These are phyloP conservation scores for Sminthurinus aureus DNA, from an alignment of 2,888 invertebrate species.

Conservation along the genomic window DNA sequence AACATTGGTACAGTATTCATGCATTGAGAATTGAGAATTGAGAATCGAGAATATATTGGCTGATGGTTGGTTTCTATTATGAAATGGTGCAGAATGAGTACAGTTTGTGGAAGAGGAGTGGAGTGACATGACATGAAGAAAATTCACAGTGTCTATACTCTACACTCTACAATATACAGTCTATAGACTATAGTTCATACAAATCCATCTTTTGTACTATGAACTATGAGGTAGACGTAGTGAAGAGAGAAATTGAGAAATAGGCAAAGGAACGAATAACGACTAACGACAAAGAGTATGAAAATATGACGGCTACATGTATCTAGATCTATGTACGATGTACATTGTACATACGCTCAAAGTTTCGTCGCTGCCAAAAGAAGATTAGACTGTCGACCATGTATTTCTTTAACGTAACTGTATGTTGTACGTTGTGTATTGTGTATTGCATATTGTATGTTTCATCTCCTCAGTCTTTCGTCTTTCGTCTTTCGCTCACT, in stretches of 20 bases:
- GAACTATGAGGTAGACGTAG: background rate
- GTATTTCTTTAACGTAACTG: too few species aligned
- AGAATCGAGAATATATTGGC: too few species aligned
- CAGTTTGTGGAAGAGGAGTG: background rate
- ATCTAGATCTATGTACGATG: too few species aligned
- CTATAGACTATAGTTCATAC: too few species aligned
- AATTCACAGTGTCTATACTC: background rate
- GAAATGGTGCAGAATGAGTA: too few species aligned
- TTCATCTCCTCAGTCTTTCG: background rate
- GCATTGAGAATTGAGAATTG: too few species aligned
- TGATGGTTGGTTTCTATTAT: too few species aligned
- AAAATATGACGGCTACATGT: background rate
- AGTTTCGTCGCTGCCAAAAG: constrained; percentile 11
- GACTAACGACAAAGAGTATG: background rate
- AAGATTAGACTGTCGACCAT: constrained; percentile 8
- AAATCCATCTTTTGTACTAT: background rate
- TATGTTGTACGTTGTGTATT: too few species aligned
- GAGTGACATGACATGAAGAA: background rate
- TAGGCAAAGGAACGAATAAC: too few species aligned
- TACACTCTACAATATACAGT: too few species aligned
- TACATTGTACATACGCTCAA: background rate
- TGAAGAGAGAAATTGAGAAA: too few species aligned
- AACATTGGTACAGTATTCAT: too few species aligned
- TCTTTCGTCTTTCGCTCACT: background rate
- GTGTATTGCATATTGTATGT: background rate